Evolutionary conservation across 2,888 invertebrate genomes (phyloP).

Genomic region (Pterostichus niger): DNA sequence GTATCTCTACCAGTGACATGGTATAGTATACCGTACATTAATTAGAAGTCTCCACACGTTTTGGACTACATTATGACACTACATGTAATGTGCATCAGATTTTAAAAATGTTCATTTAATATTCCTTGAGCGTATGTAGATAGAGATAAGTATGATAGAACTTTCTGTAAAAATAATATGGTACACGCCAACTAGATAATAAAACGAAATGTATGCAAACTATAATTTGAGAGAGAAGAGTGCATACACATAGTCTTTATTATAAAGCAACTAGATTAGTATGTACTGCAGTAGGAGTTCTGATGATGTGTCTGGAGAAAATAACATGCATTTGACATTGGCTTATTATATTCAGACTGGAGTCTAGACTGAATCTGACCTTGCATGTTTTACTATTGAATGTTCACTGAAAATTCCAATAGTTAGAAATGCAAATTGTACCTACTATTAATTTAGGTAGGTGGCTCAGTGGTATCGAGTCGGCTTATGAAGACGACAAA

Average conservation of each 20-base stretch:
- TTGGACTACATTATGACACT: slow-evolving; percentile 54
- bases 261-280: background rate
- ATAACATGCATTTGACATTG: too few species aligned
- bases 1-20: slow-evolving; percentile 15
- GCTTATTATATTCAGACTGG: too few species aligned
- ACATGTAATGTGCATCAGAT: slow-evolving; percentile 61
- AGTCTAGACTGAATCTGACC: too few species aligned
- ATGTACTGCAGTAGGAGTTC: too few species aligned
- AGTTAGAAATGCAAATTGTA: too few species aligned
- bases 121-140: slow-evolving; percentile 47
- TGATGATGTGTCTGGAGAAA: too few species aligned
- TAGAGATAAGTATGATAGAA: slow-evolving; percentile 33
- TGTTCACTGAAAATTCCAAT: too few species aligned
- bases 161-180: slow-evolving; percentile 29
- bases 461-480: too few species aligned
- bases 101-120: slow-evolving; percentile 56
- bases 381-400: too few species aligned
- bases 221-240: slow-evolving; percentile 16
- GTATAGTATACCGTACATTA: background rate
- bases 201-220: slow-evolving; percentile 40
- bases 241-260: background rate
- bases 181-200: slow-evolving; percentile 30
- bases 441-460: too few species aligned
- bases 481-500: too few species aligned
- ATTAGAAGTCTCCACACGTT: slow-evolving; percentile 46